These are phyloP conservation scores for Lithobates pipiens DNA, from an alignment of 2,797 vertebrate genomes.

Conservation along the genomic window DNA sequence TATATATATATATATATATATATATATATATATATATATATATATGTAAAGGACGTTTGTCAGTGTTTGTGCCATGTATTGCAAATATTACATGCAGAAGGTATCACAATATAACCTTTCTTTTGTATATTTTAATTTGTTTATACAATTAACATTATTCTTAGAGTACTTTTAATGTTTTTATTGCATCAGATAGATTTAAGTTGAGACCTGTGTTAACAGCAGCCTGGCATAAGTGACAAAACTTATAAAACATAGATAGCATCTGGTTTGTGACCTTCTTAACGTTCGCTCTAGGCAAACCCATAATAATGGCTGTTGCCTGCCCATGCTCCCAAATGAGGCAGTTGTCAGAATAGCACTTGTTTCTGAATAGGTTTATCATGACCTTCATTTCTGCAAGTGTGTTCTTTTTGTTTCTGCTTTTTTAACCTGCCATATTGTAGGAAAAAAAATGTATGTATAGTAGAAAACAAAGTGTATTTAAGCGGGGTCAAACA, in stretches of 20 bases:
- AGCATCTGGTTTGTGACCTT: not conserved
- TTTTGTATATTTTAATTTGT: not conserved
- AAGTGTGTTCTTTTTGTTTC: not conserved
- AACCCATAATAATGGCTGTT: not conserved
- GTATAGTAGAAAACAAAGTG: not conserved
- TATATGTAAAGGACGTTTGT: too few relatives aligned
- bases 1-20: too few relatives aligned
- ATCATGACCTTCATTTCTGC: not conserved
- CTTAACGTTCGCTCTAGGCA: conserved; percentile 12
- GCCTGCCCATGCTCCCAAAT: not conserved
- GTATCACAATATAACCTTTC: too few relatives aligned
- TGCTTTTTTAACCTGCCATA: not conserved
- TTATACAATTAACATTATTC: not conserved
- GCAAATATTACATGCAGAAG: too few relatives aligned
- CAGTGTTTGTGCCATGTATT: too few relatives aligned
- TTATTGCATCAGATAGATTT: not conserved
- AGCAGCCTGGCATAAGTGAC: not conserved
- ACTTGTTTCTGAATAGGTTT: not conserved
- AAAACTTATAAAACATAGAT: not conserved
- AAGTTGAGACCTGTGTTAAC: not conserved
- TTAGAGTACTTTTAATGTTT: not conserved
- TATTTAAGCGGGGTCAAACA: not conserved
- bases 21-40: too few relatives aligned
- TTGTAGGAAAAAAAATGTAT: not conserved
- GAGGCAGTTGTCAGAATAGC: not conserved